Evolutionary conservation across 2,888 invertebrate genomes (phyloP).

Genomic region (Diaphora mendica): DNA sequence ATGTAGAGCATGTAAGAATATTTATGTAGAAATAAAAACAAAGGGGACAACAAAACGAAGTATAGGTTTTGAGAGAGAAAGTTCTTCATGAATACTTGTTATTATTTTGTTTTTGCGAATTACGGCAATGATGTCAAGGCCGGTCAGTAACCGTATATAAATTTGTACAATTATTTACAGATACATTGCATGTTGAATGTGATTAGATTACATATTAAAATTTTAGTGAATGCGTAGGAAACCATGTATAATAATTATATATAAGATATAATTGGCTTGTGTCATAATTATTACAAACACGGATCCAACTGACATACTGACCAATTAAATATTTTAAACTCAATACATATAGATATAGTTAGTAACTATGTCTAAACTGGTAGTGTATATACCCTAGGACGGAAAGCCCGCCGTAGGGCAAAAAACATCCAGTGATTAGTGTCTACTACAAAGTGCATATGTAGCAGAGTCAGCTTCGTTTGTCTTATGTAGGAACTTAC

Average conservation of each 20-base stretch:
- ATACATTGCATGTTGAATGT: constrained; percentile 4
- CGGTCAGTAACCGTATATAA: neutral
- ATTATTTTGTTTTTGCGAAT: neutral
- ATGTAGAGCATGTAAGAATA: neutral
- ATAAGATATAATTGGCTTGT: neutral
- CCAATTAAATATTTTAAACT: neutral
- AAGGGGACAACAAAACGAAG: neutral
- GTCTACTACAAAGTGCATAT: no score
- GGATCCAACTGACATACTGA: constrained; percentile 12
- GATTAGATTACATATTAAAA: constrained; percentile 6
- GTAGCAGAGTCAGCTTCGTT: no score
- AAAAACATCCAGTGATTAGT: no score
- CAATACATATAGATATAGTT: neutral
- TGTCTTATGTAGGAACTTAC: no score
- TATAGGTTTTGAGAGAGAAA: neutral
- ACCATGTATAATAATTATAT: neutral
- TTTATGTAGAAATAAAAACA: neutral
- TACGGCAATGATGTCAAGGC: neutral
- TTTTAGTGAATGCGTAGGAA: constrained; percentile 2
- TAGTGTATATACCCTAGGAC: no score
- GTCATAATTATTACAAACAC: constrained; percentile 7
- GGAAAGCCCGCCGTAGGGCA: no score
- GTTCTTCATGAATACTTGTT: neutral
- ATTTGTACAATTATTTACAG: neutral
- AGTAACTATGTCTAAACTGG: neutral